A percentile compares a stretch with the other conserved stretches of the same genome.
These are phyloP conservation scores for Brachionus manjavacas DNA, from an alignment of 1,140 invertebrate species.

Conservation along the genomic window DNA sequence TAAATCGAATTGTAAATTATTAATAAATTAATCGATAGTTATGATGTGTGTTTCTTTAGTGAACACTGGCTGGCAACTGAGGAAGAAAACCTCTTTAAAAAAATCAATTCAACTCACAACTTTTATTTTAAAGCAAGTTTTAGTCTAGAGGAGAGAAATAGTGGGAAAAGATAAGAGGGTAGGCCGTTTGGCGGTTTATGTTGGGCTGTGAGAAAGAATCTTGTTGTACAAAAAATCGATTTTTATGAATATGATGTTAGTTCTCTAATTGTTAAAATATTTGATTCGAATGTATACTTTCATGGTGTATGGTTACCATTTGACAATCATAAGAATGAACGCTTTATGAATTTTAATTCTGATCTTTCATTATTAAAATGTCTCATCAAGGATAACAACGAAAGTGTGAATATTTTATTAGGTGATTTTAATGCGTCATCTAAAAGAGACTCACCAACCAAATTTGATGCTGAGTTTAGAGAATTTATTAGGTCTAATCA, in stretches of 20 bases:
- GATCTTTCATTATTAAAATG: background rate
- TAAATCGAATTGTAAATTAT: constrained; percentile 2
- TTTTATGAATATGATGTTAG: background rate
- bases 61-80: background rate
- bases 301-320: background rate
- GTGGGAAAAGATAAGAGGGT: background rate
- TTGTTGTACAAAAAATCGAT: too few relatives aligned
- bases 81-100: background rate
- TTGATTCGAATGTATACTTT: background rate
- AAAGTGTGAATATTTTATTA: background rate
- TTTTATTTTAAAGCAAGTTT: background rate
- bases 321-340: background rate
- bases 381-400: background rate
- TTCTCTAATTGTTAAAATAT: background rate
- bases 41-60: background rate
- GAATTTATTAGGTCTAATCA: too few relatives aligned
- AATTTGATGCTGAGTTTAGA: too few relatives aligned
- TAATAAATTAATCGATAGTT: background rate
- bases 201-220: background rate
- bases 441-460: background rate
- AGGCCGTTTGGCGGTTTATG: background rate
- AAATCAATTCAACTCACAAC: background rate
- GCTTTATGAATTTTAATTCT: background rate
- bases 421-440: background rate
- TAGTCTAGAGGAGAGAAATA: background rate